Evolutionary conservation across 2,888 invertebrate species (phyloP), one percentile per base, ranked within the genome.

Genomic region (Sphaeridia pumilis): DNA sequence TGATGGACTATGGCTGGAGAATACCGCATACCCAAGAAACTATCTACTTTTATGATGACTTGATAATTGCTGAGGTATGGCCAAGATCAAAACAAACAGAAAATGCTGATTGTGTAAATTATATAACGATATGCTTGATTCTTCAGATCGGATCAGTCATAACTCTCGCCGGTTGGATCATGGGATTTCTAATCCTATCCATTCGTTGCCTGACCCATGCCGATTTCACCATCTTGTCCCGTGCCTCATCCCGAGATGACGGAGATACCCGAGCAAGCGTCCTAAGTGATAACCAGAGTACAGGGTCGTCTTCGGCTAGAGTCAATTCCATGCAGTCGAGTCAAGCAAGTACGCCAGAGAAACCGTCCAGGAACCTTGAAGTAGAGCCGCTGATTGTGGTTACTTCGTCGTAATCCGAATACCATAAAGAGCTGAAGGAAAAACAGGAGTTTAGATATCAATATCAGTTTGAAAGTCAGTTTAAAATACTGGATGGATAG

Each of bases 201-300:
- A 59, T 64, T 20, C 54, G 64, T 44, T 58, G 60, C 25, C 56
- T 62, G 7, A 58, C 59, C 7, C 64, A 64, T 45, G 64, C 64
- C 12, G 64, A 64, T 55, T 64, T 64, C 52, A 46, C 46, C 17
- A 46, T 56, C 4, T 25, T 56, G 12, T 26, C 46, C 2, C 50
- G 46, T n/a, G 28, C 26, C 2, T 35, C 38, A 25, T 42, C 17
- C 5, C 35, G 21, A 22, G 22, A 27, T 17, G n/a, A 17, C 10
- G 34, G 34, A 7, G 20, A 34, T 26, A 12, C 21, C 27, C 21
- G 21, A 4, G 14, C 12, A 4, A 43, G 44, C 5, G 53, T 24
- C n/a, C 47, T 35, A 43, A 43, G 28, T 27, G 51, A 34, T 10
- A 53, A 43, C 42, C 53, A 42, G 7, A 53, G 35, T 26, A 48